A percentile compares a stretch with the other conserved stretches of the same genome.
Conservation (phyloP, 2,113 vertebrate species). For the Burhinus oedicnemus region DNA sequence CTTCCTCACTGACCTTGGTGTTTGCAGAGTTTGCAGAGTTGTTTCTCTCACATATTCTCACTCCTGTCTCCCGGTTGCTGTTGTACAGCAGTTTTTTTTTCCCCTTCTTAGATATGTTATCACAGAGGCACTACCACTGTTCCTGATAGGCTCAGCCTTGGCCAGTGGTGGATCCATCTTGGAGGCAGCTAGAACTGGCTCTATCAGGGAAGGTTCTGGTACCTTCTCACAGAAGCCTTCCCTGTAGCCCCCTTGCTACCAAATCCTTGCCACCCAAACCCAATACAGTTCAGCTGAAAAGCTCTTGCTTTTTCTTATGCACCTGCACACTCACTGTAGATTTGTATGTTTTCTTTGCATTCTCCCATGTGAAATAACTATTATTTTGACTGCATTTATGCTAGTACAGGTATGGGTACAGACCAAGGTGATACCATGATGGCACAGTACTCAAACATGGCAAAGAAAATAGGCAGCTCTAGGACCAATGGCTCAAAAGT, state of each 20-base stretch:
- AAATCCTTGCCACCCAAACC: background rate
- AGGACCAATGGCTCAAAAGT: background rate
- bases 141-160: accelerated
- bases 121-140: accelerated
- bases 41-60: background rate
- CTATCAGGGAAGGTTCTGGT: background rate
- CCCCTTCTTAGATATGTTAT: background rate
- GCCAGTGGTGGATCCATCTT: accelerated
- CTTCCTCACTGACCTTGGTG: background rate
- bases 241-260: accelerated
- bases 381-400: background rate
- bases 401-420: background rate
- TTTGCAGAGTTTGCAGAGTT: background rate
- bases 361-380: background rate
- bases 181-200: background rate
- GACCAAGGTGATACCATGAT: background rate
- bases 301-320: background rate
- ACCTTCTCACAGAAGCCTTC: background rate
- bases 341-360: accelerated
- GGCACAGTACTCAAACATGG: background rate
- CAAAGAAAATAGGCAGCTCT: background rate
- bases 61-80: background rate
- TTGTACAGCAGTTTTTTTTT: background rate
- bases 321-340: background rate
- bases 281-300: background rate